A percentile compares a stretch with the other conserved stretches of the same genome.
phyloP scores from a whole-genome alignment of 2,113 vertebrate genomes.

The Tyrannus savana region DNA sequence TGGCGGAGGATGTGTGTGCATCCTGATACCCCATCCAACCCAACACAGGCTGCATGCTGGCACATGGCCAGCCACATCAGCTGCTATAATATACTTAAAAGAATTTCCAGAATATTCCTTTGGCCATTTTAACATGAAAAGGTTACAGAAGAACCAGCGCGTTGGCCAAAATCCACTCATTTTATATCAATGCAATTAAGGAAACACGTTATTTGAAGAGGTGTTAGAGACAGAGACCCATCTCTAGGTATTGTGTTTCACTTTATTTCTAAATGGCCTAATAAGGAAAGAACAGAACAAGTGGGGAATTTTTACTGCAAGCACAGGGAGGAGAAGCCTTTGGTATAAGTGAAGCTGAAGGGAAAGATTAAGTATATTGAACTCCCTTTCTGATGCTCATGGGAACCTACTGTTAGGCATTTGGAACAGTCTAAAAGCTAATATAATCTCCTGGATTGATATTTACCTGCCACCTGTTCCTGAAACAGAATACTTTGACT shows the following conservation, averaged over 20 bases:
- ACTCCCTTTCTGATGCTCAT: neutral
- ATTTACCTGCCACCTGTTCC: neutral
- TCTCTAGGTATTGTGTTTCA: neutral
- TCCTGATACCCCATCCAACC: neutral
- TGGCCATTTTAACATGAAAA: accelerated
- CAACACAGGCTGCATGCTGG: neutral
- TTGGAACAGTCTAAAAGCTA: neutral
- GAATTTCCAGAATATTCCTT: neutral
- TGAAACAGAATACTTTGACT: neutral
- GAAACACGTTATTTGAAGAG: neutral
- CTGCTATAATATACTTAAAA: neutral
- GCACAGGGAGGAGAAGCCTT: neutral
- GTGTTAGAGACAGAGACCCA: neutral
- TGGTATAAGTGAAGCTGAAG: neutral
- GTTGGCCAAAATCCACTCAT: neutral
- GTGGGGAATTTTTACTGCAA: neutral
- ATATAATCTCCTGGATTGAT: neutral
- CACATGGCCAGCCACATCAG: neutral
- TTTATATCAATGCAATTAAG: neutral
- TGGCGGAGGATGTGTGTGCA: neutral
- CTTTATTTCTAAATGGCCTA: neutral
- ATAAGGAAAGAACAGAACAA: neutral
- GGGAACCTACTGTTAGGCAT: neutral
- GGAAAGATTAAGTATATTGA: neutral
- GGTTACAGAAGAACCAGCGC: accelerated